Percentiles rank a stretch among this genome's conserved stretches.
phyloP scores from a whole-genome alignment of 2,888 invertebrate genomes.

The Drosophila sordidula region DNA sequence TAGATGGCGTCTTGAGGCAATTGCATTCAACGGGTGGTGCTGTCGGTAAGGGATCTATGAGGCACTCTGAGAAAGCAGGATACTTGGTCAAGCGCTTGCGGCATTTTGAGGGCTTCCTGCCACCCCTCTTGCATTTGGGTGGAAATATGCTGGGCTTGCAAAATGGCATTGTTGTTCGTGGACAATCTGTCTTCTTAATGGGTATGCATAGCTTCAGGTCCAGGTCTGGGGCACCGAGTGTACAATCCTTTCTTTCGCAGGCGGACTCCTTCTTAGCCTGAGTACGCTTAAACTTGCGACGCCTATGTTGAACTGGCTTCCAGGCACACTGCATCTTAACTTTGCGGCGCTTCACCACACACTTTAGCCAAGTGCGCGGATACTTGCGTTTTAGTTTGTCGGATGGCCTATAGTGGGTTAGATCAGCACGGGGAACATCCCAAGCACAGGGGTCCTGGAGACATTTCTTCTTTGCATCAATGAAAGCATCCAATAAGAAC shows the following conservation, averaged over 20 bases:
- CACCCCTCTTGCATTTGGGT: slow-evolving; percentile 7
- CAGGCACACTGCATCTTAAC: slow-evolving; percentile 38
- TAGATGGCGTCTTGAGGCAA: slow-evolving; percentile 55
- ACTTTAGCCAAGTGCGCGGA: slow-evolving; percentile 62
- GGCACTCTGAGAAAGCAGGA: slow-evolving; percentile 67
- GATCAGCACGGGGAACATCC: slow-evolving; percentile 31
- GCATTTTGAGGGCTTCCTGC: slow-evolving; percentile 11
- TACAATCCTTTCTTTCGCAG: background rate
- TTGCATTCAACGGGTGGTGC: slow-evolving; percentile 53
- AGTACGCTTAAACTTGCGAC: slow-evolving; percentile 16
- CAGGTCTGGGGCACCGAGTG: slow-evolving; percentile 6
- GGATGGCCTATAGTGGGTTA: slow-evolving; percentile 39
- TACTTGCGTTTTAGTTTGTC: slow-evolving; percentile 60
- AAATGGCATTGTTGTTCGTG: slow-evolving; percentile 31
- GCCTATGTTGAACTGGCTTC: slow-evolving; percentile 23
- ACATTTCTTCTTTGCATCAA: slow-evolving; percentile 38
- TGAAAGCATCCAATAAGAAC: slow-evolving; percentile 44
- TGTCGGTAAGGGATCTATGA: slow-evolving; percentile 43
- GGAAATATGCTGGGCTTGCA: slow-evolving; percentile 25
- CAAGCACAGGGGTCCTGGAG: slow-evolving; percentile 21
- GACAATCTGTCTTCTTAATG: slow-evolving; percentile 12
- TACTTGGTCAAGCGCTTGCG: slow-evolving; percentile 60
- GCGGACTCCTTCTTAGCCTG: background rate
- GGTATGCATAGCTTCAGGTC: background rate
- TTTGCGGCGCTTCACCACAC: slow-evolving; percentile 47